These are phyloP conservation scores for Aulostomus chinensis DNA, from an alignment of 2,797 vertebrate genomes.

Conservation along the genomic window DNA sequence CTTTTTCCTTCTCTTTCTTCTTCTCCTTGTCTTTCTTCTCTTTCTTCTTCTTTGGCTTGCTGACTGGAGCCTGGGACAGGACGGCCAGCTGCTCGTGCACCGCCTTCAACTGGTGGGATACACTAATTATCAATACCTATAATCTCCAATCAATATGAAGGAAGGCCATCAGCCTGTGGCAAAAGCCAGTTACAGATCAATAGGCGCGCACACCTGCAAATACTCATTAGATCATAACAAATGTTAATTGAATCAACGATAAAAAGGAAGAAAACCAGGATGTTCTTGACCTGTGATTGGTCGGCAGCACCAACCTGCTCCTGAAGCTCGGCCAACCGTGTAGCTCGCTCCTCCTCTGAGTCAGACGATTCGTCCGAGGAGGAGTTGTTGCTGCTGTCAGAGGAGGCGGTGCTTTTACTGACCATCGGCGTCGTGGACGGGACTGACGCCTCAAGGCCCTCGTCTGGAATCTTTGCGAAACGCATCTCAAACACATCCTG, in stretches of 20 bases:
- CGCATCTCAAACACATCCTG: conserved; percentile 98
- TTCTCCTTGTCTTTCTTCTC: conserved; percentile 96
- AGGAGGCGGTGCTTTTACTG: conserved; percentile 94
- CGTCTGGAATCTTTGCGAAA: conserved; percentile 97
- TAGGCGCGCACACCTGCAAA: too few relatives aligned
- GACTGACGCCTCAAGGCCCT: conserved; percentile 84
- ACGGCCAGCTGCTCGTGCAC: conserved; percentile 98
- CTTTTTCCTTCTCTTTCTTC: conserved; percentile 87
- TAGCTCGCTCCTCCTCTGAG: conserved; percentile 95
- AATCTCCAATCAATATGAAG: not conserved
- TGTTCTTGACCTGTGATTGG: conserved; percentile 72
- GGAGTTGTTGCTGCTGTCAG: conserved; percentile 93
- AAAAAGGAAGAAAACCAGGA: conserved; percentile 59
- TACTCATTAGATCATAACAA: not conserved
- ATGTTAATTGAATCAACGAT: conserved; percentile 23
- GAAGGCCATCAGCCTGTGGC: conserved; percentile 12
- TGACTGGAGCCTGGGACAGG: conserved; percentile 95
- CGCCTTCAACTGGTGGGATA: conserved; percentile 88
- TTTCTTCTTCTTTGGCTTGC: conserved; percentile 99
- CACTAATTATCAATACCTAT: conserved; percentile 50
- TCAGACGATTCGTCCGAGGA: conserved; percentile 94
- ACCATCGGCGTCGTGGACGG: conserved; percentile 83
- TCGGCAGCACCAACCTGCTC: conserved; percentile 90
- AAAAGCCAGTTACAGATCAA: too few relatives aligned
- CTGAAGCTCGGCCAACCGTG: conserved; percentile 94